Evolutionary conservation across 2,888 invertebrate species (phyloP).

Genomic region (Apodemia duryi): DNA sequence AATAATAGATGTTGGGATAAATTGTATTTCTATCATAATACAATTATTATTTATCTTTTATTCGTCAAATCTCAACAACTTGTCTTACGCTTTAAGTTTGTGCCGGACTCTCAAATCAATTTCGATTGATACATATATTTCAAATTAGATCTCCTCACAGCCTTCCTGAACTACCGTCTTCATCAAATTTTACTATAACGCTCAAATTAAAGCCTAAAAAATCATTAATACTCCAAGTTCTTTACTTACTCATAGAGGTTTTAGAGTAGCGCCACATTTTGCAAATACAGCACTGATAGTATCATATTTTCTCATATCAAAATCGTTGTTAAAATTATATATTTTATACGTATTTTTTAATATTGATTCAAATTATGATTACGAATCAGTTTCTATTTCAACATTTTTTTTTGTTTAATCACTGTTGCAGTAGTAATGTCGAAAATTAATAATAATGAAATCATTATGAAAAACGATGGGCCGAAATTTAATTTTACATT

Average conservation of each 20-base stretch:
- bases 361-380: too few species aligned
- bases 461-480: too few species aligned
- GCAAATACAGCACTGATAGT: slow-evolving; percentile 12
- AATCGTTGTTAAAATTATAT: too few species aligned
- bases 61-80: slow-evolving; percentile 71
- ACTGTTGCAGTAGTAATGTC: too few species aligned
- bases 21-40: slow-evolving; percentile 73
- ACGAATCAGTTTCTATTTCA: too few species aligned
- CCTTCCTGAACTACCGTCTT: slow-evolving; percentile 36
- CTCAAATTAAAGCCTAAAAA: slow-evolving; percentile 32
- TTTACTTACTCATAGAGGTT: slow-evolving; percentile 21
- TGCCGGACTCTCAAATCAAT: slow-evolving; percentile 53
- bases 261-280: slow-evolving; percentile 17
- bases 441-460: too few species aligned
- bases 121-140: slow-evolving; percentile 34
- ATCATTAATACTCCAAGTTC: slow-evolving; percentile 27
- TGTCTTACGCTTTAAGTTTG: slow-evolving; percentile 62
- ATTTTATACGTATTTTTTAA: too few species aligned
- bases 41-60: slow-evolving; percentile 56
- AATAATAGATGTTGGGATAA: slow-evolving; percentile 56
- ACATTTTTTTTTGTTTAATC: too few species aligned
- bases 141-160: slow-evolving; percentile 47
- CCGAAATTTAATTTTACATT: too few species aligned
- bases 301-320: too few species aligned
- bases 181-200: slow-evolving; percentile 30